Conservation (phyloP, 2,888 invertebrate genomes). For the Lochmaea capreae region DNA sequence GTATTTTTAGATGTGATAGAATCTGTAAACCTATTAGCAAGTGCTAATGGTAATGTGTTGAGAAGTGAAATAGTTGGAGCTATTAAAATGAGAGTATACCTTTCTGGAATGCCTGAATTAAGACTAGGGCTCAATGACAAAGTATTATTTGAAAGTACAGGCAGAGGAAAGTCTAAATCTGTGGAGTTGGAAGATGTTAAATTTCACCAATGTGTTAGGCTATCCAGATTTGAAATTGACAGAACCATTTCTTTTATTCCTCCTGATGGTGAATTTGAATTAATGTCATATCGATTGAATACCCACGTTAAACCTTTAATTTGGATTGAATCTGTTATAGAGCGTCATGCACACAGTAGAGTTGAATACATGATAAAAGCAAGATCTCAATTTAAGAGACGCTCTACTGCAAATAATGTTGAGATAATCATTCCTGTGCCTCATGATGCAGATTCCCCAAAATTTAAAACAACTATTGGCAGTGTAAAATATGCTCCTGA, state of each 20-base stretch:
- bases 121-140: slow-evolving; percentile 97
- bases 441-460: slow-evolving; percentile 97
- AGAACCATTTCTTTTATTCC: slow-evolving; percentile 98
- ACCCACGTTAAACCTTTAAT: slow-evolving; percentile 96
- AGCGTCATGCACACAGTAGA: slow-evolving; percentile 95
- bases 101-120: slow-evolving; percentile 98
- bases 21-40: slow-evolving; percentile 94
- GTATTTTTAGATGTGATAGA: slow-evolving; percentile 99
- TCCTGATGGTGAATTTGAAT: slow-evolving; percentile 98
- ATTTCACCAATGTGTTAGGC: slow-evolving; percentile 94
- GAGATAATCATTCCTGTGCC: slow-evolving; percentile 97
- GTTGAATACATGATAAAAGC: slow-evolving; percentile 99
- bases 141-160: slow-evolving; percentile 97
- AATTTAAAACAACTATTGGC: slow-evolving; percentile 97
- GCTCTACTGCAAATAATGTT: slow-evolving; percentile 98
- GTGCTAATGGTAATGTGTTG: slow-evolving; percentile 96
- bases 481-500: slow-evolving; percentile 98
- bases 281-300: slow-evolving; percentile 97
- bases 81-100: slow-evolving; percentile 98
- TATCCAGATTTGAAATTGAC: slow-evolving; percentile 98
- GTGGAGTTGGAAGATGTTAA: slow-evolving; percentile 99
- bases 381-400: slow-evolving; percentile 96
- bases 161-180: slow-evolving; percentile 96
- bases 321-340: slow-evolving; percentile 99
- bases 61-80: slow-evolving; percentile 98